Base-by-base conservation (phyloP, 2,888 invertebrate species). In the Drosophila kambysellisi region DNA sequence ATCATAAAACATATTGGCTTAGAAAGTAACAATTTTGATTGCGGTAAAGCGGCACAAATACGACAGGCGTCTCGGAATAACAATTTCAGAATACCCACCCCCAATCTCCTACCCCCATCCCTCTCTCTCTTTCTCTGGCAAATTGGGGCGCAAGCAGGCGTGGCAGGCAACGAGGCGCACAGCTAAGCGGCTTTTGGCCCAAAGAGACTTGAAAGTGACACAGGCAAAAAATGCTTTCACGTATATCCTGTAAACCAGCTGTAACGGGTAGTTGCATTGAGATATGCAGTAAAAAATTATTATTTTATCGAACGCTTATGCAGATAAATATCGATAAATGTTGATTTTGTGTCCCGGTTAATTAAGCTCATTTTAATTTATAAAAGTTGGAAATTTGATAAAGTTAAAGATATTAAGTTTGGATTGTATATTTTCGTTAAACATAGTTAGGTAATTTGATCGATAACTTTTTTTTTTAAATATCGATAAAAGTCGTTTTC, bases 1-100 rank as follows among this genome's bases (percentile, higher is more conserved):
- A 91, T 90, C 90, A 91, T 90, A 90, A 90, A 90, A 90, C 91
- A 90, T 91, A 91, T 91, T 90, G 91, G 90, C 91, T 90, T 87
- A 90, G 85, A 88, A 89, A 82, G 88, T 90, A 89, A 88, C 89
- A 82, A 86, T 88, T 88, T 89, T 89, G 89, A 88, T 89, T 87
- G 88, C 85, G 89, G 86, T 85, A 84, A 82, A 66, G 77, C 87
- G 79, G 82, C 82, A 78, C 76, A 83, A 72, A 68, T 69, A 53
- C 74, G 62, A 54, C 56, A 66, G 52, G 52, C 60, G 54, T 69
- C 74, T 79, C 72, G 59, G 74, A 66, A 78, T 80, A 82, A 81
- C 82, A 78, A 81, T 82, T 81, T 77, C 39, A 56, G 12, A 46
- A 25, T 8, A 29, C 46, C 8, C 39, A 39, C 9, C 17, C 53